Conservation (phyloP, 2,797 vertebrate species). For the Neostethus bicornis region DNA sequence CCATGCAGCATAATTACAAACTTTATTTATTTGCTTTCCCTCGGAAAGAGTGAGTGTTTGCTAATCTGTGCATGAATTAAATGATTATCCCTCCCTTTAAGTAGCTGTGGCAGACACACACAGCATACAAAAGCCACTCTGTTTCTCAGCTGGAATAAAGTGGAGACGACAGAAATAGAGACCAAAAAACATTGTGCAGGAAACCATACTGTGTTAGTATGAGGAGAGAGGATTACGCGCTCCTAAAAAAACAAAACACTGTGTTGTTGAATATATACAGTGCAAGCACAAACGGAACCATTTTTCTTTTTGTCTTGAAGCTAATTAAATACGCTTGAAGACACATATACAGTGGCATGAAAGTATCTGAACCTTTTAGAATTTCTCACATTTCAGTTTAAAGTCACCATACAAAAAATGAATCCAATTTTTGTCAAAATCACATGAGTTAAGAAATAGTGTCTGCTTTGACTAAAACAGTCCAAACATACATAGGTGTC, state of each 20-base stretch:
- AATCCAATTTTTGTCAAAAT: no score
- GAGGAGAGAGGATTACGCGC: slow-evolving; percentile 31
- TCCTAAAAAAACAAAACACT: slow-evolving; percentile 29
- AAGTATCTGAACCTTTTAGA: no score
- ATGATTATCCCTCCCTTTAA: slow-evolving; percentile 60
- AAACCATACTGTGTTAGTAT: slow-evolving; percentile 68
- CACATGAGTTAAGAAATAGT: no score
- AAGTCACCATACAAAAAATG: no score
- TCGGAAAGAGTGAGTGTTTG: slow-evolving; percentile 56
- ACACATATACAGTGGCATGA: no score
- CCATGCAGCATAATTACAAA: slow-evolving; percentile 35
- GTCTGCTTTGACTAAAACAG: no score
- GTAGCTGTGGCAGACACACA: slow-evolving; percentile 63
- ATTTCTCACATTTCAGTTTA: no score
- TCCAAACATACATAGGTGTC: no score
- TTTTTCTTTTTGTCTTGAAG: no score
- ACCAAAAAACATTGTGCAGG: slow-evolving; percentile 77
- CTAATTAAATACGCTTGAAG: no score
- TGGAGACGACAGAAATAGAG: slow-evolving; percentile 82
- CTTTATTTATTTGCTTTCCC: slow-evolving; percentile 56
- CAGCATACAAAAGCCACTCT: slow-evolving; percentile 82
- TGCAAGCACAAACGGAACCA: no score
- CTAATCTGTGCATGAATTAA: slow-evolving; percentile 60
- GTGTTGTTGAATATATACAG: slow-evolving; percentile 10
- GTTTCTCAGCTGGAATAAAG: slow-evolving; percentile 80